Conservation (phyloP, 2,797 vertebrate species). For the Poeciliopsis infans region DNA sequence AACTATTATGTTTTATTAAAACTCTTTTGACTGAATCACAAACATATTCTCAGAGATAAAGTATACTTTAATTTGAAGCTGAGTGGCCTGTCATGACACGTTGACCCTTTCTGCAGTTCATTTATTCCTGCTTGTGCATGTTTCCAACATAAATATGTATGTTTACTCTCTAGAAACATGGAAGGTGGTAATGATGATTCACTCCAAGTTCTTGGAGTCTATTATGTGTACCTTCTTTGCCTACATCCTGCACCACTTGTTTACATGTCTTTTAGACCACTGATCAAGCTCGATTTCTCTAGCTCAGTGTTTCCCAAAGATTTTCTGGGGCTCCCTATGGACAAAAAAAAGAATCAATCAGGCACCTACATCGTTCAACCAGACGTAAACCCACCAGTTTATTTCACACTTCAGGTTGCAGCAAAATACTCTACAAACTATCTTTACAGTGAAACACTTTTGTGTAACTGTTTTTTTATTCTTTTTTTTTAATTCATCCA, state of each 20-base stretch:
- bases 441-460: too few relatives aligned
- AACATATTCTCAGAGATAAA: neutral
- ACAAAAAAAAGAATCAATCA: too few relatives aligned
- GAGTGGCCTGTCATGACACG: neutral
- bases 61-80: neutral
- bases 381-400: too few relatives aligned
- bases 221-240: slow-evolving; percentile 55
- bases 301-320: slow-evolving; percentile 11
- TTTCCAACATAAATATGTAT: neutral
- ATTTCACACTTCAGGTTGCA: too few relatives aligned
- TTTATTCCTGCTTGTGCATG: neutral
- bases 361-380: too few relatives aligned
- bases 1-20: neutral
- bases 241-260: slow-evolving; percentile 71
- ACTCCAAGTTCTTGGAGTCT: slow-evolving; percentile 54
- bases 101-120: neutral
- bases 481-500: too few relatives aligned
- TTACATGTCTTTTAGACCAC: slow-evolving; percentile 80
- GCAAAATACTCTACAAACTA: too few relatives aligned
- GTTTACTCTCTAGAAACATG: neutral
- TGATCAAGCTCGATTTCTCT: slow-evolving; percentile 70
- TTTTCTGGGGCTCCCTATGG: too few relatives aligned
- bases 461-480: too few relatives aligned
- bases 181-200: neutral
- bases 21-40: neutral